phyloP scores from a whole-genome alignment of 2,113 vertebrate genomes.

The Chunga burmeisteri region DNA sequence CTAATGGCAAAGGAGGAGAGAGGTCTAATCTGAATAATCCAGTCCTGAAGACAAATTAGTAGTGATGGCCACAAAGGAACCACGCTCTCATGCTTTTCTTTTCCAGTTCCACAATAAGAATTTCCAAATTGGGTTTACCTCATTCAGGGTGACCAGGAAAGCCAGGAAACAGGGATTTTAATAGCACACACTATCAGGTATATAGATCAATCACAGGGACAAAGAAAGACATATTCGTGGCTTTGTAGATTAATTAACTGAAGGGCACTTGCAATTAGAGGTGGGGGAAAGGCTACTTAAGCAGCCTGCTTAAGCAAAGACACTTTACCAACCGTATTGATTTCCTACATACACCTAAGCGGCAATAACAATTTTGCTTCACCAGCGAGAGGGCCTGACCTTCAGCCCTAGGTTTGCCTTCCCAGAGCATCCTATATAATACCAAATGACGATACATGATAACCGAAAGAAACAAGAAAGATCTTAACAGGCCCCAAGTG shows the following conservation, averaged over 20 bases:
- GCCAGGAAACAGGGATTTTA: background rate
- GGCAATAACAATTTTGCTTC: slow-evolving; percentile 16
- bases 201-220: background rate
- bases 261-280: background rate
- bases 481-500: background rate
- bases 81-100: background rate
- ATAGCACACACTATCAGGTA: background rate
- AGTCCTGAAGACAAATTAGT: background rate
- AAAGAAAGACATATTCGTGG: background rate
- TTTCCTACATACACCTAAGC: background rate
- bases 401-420: background rate
- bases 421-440: background rate
- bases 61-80: background rate
- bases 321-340: slow-evolving; percentile 18
- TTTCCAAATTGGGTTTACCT: background rate
- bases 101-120: background rate
- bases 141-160: background rate
- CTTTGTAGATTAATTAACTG: slow-evolving; percentile 26
- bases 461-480: background rate
- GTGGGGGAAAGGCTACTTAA: background rate
- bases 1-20: background rate
- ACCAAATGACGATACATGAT: slow-evolving; percentile 1
- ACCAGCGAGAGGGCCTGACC: background rate
- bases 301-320: slow-evolving; percentile 5
- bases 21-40: background rate